Evolutionary conservation across 1,140 invertebrate genomes (phyloP).

Genomic region (Aporrectodea caliginosa): DNA sequence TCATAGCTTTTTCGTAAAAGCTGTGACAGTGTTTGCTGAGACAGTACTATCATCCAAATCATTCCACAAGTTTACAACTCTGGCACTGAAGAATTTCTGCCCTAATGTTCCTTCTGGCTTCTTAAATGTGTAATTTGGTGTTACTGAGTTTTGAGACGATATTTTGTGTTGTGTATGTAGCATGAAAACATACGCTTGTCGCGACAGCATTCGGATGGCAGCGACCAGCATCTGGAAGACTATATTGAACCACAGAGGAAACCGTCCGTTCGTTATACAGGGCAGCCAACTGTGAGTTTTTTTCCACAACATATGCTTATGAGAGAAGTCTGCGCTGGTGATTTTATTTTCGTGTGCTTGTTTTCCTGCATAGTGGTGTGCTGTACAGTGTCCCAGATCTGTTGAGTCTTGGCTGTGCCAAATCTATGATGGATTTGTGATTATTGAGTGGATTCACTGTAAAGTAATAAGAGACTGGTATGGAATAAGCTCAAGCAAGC

Average conservation of each 20-base stretch:
- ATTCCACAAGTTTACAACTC: background rate
- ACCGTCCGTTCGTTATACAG: background rate
- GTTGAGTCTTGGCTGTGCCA: background rate
- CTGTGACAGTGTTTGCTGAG: too few species aligned
- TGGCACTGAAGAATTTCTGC: background rate
- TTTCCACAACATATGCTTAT: too few species aligned
- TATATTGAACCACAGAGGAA: background rate
- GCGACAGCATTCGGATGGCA: background rate
- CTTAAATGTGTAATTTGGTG: background rate
- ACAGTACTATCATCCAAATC: too few species aligned
- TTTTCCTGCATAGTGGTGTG: background rate
- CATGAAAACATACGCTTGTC: background rate
- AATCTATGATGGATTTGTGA: background rate
- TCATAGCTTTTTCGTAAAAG: too few species aligned
- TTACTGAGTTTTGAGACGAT: background rate
- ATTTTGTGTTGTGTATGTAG: background rate
- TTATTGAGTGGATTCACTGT: background rate
- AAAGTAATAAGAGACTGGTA: too few species aligned
- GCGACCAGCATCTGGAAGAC: background rate
- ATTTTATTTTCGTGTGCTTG: background rate
- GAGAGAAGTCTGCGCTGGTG: background rate
- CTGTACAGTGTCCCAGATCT: too few species aligned
- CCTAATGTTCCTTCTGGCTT: background rate
- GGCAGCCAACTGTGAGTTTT: background rate
- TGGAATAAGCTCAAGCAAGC: too few species aligned